phyloP scores from a whole-genome alignment of 2,797 vertebrate species.

The Rhinella marina region DNA sequence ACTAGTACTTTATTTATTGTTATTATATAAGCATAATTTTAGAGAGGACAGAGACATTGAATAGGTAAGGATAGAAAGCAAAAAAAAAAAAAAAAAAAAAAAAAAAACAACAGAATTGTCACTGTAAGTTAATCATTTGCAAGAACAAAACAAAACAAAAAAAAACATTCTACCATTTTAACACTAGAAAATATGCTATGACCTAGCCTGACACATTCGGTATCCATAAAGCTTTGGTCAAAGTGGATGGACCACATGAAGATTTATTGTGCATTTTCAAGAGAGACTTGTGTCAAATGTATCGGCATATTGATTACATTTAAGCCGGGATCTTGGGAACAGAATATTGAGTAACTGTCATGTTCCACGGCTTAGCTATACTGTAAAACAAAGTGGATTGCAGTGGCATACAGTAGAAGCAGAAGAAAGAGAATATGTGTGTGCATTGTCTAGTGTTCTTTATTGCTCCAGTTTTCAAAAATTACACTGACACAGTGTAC shows the following conservation, averaged over 20 bases:
- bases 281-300: constrained; percentile 42
- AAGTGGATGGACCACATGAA: constrained; percentile 6
- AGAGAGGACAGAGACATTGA: too few species aligned
- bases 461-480: constrained; percentile 3
- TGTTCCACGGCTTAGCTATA: constrained; percentile 35
- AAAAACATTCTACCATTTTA: too few species aligned
- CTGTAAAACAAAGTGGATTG: constrained; percentile 51
- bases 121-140: too few species aligned
- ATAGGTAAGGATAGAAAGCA: too few species aligned
- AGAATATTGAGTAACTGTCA: constrained; percentile 57
- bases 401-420: constrained; percentile 32
- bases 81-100: too few species aligned
- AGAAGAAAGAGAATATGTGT: constrained; percentile 5
- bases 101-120: too few species aligned
- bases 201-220: background rate
- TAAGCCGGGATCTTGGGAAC: constrained; percentile 45
- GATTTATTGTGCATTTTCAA: constrained; percentile 29
- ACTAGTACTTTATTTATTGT: too few species aligned
- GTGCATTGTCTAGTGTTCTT: background rate
- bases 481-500: background rate
- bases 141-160: too few species aligned
- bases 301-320: constrained; percentile 51
- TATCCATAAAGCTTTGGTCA: constrained; percentile 26
- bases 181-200: too few species aligned
- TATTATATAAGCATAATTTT: too few species aligned